A percentile compares a stretch with the other conserved stretches of the same genome.
Evolutionary conservation across 2,797 vertebrate species (phyloP).

Genomic region (Meriones psammophilus): DNA sequence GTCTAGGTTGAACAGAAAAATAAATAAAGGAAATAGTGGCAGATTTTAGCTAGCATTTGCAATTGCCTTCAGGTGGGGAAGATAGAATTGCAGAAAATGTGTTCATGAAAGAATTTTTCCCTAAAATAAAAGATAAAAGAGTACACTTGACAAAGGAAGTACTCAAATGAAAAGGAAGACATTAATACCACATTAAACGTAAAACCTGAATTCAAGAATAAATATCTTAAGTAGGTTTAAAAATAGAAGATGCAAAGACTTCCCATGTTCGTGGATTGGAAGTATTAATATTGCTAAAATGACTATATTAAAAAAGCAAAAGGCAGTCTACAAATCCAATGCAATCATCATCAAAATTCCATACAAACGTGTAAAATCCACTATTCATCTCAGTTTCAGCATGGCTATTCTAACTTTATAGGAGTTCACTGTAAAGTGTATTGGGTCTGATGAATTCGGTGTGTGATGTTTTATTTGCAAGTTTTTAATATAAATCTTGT

Average conservation of each 20-base stretch:
- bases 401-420: too few relatives aligned
- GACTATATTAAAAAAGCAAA: too few relatives aligned
- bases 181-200: background rate
- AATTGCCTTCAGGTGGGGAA: background rate
- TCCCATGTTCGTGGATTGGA: too few relatives aligned
- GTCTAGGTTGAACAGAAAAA: background rate
- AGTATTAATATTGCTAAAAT: too few relatives aligned
- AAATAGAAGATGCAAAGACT: background rate
- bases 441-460: too few relatives aligned
- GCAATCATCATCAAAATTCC: too few relatives aligned
- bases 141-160: background rate
- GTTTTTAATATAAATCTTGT: too few relatives aligned
- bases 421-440: too few relatives aligned
- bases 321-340: too few relatives aligned
- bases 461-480: too few relatives aligned
- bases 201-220: background rate
- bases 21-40: constrained; percentile 25
- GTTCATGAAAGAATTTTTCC: background rate
- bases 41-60: background rate
- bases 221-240: background rate
- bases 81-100: background rate
- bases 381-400: too few relatives aligned
- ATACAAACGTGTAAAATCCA: too few relatives aligned
- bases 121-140: constrained; percentile 51
- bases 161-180: background rate